phyloP scores from a whole-genome alignment of 2,113 vertebrate species.

The Mustelus asterias region DNA sequence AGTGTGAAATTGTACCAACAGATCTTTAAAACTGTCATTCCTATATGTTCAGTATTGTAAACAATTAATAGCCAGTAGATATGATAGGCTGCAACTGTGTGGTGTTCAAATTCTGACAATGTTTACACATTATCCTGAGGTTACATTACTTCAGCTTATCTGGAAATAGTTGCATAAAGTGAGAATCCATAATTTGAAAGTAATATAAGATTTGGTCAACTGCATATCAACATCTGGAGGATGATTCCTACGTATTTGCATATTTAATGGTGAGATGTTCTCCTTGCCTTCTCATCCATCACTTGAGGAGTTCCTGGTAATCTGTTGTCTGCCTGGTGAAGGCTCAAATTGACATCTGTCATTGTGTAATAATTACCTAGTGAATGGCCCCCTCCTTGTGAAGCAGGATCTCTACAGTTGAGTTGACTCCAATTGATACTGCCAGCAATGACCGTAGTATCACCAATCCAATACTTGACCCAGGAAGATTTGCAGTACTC shows the following conservation, averaged over 20 bases:
- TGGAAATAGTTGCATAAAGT: background rate
- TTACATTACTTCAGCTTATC: background rate
- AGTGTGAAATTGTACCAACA: background rate
- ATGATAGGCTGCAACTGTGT: too few relatives aligned
- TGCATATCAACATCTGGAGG: background rate
- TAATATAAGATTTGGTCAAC: background rate
- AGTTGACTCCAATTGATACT: background rate
- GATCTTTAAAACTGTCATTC: background rate
- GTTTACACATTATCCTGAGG: background rate
- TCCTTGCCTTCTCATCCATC: background rate
- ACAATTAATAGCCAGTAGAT: background rate
- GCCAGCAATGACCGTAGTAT: background rate
- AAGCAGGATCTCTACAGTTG: background rate
- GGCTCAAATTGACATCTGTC: background rate
- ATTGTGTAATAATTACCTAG: background rate
- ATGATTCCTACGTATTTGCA: background rate
- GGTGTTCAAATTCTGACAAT: background rate
- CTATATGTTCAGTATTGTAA: background rate
- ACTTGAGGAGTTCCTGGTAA: background rate
- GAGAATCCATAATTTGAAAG: background rate
- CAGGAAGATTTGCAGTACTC: background rate
- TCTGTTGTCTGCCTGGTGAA: background rate
- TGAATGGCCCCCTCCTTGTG: background rate
- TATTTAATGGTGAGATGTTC: background rate
- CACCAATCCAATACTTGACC: background rate